Percentiles rank a stretch among this genome's conserved stretches.
phyloP scores from a whole-genome alignment of 1,140 invertebrate genomes.

The Drosophila punjabiensis region DNA sequence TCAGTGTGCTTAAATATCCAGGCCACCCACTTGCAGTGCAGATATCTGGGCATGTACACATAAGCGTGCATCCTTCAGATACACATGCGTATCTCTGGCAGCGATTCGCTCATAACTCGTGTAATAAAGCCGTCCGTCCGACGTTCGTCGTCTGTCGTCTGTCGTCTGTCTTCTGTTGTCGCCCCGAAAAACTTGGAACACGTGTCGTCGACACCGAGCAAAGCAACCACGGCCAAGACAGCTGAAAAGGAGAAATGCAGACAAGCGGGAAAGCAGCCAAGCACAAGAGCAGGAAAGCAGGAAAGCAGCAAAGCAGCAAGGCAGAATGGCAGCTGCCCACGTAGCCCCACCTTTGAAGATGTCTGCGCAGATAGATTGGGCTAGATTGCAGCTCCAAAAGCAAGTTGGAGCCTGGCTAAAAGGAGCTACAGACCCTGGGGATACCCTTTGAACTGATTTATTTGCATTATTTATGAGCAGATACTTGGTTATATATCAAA shows the following conservation, averaged over 20 bases:
- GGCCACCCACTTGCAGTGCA: constrained; percentile 17
- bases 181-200: constrained; percentile 61
- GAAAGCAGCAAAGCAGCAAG: constrained; percentile 30
- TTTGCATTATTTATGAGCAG: neutral
- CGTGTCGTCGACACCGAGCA: constrained; percentile 65
- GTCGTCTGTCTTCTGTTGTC: constrained; percentile 21
- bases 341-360: constrained; percentile 53
- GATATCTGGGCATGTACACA: constrained; percentile 14
- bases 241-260: constrained; percentile 40
- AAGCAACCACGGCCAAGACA: constrained; percentile 44
- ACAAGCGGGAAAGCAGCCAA: constrained; percentile 16
- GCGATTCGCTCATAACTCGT: constrained; percentile 43
- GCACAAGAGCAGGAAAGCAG: constrained; percentile 46
- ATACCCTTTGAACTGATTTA: constrained; percentile 12
- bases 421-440: neutral
- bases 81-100: constrained; percentile 32
- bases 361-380: constrained; percentile 52
- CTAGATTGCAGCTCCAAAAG: constrained; percentile 41
- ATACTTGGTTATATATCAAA: neutral
- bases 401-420: neutral
- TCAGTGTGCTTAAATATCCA: constrained; percentile 3
- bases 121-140: constrained; percentile 50
- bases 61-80: constrained; percentile 35
- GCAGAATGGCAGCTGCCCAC: constrained; percentile 42
- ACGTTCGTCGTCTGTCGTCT: constrained; percentile 5